These are phyloP conservation scores for Limonius californicus DNA, from an alignment of 1,140 invertebrate genomes.

Conservation along the genomic window DNA sequence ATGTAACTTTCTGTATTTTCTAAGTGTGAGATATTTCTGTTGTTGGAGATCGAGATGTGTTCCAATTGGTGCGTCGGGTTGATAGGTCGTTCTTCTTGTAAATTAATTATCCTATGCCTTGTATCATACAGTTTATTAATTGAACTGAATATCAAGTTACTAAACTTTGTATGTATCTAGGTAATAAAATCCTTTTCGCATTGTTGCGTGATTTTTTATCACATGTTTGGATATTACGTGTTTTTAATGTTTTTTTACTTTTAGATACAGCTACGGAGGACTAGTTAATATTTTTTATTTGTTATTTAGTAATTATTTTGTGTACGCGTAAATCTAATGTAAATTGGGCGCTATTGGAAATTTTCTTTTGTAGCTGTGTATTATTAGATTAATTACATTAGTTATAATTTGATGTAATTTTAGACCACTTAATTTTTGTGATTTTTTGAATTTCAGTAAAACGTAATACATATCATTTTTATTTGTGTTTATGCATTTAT, in stretches of 20 bases:
- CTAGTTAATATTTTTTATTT: not conserved
- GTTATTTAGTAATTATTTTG: no score
- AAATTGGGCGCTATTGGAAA: no score
- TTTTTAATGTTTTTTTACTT: no score
- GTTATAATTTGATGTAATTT: no score
- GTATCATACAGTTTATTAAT: conserved; percentile 5
- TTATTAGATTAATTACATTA: no score
- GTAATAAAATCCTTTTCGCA: conserved; percentile 7
- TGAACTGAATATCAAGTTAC: conserved; percentile 7
- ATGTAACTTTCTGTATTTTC: conserved; percentile 24
- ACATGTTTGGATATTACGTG: no score
- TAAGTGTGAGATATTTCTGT: conserved; percentile 23
- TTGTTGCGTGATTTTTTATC: conserved; percentile 1
- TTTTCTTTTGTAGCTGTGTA: no score
- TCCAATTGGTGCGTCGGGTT: conserved; percentile 23
- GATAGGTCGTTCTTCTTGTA: conserved; percentile 13
- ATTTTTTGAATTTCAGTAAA: no score
- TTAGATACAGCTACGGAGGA: not conserved
- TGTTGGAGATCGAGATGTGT: conserved; percentile 15
- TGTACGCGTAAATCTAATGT: no score
- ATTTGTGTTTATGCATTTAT: no score
- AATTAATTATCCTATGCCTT: conserved; percentile 7
- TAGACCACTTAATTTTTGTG: no score
- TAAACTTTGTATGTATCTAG: conserved; percentile 10
- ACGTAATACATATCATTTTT: no score